phyloP scores from a whole-genome alignment of 2,888 invertebrate species.

The Callinectes sapidus region DNA sequence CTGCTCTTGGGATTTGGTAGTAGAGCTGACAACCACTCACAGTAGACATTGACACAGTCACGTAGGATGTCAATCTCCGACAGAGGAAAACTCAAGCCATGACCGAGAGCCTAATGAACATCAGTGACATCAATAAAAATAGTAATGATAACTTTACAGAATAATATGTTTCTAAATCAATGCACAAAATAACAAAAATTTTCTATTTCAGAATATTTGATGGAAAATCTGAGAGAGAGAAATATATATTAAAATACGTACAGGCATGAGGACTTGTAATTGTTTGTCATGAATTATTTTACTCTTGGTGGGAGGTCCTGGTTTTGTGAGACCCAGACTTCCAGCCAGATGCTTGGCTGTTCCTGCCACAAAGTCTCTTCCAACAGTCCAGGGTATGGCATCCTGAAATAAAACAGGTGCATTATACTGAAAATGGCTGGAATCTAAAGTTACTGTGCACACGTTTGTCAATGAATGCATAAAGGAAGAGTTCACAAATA shows the following conservation, averaged over 20 bases:
- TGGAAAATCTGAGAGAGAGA: neutral
- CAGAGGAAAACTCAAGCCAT: constrained; percentile 91
- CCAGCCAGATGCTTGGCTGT: constrained; percentile 71
- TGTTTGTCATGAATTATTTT: constrained; percentile 72
- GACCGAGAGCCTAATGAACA: constrained; percentile 87
- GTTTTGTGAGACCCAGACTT: constrained; percentile 71
- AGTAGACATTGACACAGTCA: constrained; percentile 97
- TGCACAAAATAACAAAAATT: neutral
- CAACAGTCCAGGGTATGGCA: constrained; percentile 72
- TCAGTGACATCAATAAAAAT: neutral
- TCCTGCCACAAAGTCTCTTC: constrained; percentile 72
- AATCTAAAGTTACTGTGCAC: neutral
- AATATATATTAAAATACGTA: constrained; percentile 30
- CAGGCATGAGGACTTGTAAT: constrained; percentile 72
- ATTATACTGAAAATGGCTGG: neutral
- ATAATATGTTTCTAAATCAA: neutral
- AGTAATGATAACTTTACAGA: neutral
- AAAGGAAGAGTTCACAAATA: neutral
- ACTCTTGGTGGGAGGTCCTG: constrained; percentile 64
- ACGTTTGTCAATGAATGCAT: too few relatives aligned
- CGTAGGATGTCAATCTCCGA: constrained; percentile 95
- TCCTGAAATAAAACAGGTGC: constrained; percentile 52
- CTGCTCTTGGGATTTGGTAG: constrained; percentile 89
- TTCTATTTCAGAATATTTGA: neutral
- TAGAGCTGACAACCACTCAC: constrained; percentile 95